Percentiles rank a stretch among this genome's conserved stretches.
phyloP scores from a whole-genome alignment of 2,888 invertebrate species.

The Calliscelio sp. region DNA sequence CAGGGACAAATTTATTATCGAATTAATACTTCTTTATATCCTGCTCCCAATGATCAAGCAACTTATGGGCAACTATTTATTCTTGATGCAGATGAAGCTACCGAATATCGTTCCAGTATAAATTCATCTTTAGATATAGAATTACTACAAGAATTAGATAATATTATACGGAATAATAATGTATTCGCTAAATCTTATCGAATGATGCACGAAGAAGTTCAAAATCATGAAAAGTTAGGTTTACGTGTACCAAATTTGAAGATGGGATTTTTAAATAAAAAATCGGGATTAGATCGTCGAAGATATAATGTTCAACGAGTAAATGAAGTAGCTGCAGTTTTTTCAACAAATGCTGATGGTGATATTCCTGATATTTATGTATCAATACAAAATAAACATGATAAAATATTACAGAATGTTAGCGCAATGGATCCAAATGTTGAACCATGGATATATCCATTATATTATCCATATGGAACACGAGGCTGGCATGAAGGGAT shows the following conservation, averaged over 20 bases:
- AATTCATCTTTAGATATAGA: not conserved
- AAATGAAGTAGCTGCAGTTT: constrained; percentile 1
- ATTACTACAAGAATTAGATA: not conserved
- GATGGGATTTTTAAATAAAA: not conserved
- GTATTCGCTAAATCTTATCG: no score
- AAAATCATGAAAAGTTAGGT: not conserved
- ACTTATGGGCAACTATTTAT: not conserved
- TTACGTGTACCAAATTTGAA: not conserved
- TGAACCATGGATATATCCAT: no score
- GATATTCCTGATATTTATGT: not conserved
- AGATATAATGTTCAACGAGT: not conserved
- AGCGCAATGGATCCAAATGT: no score
- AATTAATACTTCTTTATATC: no score
- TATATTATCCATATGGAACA: not conserved
- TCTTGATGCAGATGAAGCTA: not conserved
- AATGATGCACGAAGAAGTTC: constrained; percentile 9
- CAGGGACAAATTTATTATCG: no score
- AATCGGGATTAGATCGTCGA: not conserved
- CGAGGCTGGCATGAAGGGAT: not conserved
- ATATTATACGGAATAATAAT: no score
- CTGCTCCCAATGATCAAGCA: no score
- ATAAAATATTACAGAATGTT: not conserved
- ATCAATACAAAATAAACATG: not conserved
- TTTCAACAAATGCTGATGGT: not conserved
- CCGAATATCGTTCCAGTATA: not conserved